Conservation (phyloP, 2,888 invertebrate species). For the Anticlea derivata region DNA sequence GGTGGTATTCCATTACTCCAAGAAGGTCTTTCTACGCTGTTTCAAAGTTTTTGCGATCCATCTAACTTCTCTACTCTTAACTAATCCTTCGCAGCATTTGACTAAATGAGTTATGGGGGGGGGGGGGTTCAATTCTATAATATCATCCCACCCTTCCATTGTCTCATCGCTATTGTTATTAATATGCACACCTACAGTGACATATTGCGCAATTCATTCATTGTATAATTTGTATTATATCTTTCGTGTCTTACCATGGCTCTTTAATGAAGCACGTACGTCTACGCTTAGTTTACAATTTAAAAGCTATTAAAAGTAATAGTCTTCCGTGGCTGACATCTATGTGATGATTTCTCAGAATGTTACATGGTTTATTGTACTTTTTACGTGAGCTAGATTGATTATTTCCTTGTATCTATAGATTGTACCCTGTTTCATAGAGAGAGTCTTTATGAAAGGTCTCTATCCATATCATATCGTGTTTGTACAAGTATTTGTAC, state of each 20-base stretch:
- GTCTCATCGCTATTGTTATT: constrained; percentile 49
- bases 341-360: not conserved
- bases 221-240: too few relatives aligned
- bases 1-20: constrained; percentile 40
- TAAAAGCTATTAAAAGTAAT: not conserved
- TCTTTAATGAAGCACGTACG: too few relatives aligned
- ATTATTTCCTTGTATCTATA: too few relatives aligned
- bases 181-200: constrained; percentile 50
- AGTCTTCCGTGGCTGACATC: too few relatives aligned
- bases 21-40: constrained; percentile 39
- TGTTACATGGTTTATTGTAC: too few relatives aligned
- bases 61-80: too few relatives aligned
- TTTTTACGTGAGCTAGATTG: too few relatives aligned
- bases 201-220: constrained; percentile 47
- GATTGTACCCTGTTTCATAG: not conserved
- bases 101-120: constrained; percentile 52
- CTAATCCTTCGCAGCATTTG: constrained; percentile 34
- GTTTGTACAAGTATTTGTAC: too few relatives aligned
- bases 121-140: constrained; percentile 47
- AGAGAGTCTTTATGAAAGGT: too few relatives aligned
- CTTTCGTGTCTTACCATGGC: too few relatives aligned
- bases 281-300: not conserved
- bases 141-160: constrained; percentile 66
- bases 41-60: too few relatives aligned
- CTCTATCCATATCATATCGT: too few relatives aligned